These are phyloP conservation scores for Barypeithes pellucidus DNA, from an alignment of 2,888 invertebrate genomes.

Conservation along the genomic window DNA sequence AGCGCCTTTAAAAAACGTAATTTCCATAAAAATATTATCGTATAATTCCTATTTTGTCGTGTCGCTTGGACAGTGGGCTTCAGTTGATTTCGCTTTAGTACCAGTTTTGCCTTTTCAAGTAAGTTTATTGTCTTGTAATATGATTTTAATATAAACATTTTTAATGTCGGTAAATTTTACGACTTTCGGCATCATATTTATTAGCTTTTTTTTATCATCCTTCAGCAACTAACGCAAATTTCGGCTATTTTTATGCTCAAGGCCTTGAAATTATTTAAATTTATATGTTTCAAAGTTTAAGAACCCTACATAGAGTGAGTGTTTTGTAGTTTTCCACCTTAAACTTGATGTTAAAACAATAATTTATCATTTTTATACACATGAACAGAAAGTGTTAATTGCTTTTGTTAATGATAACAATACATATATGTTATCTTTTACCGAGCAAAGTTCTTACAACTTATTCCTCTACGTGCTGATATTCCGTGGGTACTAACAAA, in stretches of 20 bases:
- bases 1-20: too few relatives aligned
- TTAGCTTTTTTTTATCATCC: conserved; percentile 3
- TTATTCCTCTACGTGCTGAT: too few relatives aligned
- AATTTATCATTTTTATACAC: neutral
- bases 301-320: neutral
- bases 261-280: conserved; percentile 3
- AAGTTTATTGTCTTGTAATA: neutral
- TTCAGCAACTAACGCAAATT: neutral
- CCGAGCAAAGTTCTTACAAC: too few relatives aligned
- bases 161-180: neutral
- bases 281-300: neutral
- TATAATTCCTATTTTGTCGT: neutral
- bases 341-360: neutral
- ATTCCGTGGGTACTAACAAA: too few relatives aligned
- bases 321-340: neutral
- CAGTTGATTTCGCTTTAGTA: neutral
- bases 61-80: too few relatives aligned
- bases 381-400: neutral
- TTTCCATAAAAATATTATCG: neutral
- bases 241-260: neutral
- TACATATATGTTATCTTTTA: too few relatives aligned
- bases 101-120: neutral
- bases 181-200: neutral
- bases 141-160: neutral
- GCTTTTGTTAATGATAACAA: neutral